phyloP scores from a whole-genome alignment of 2,797 vertebrate species.

The Poecilia wingei region DNA sequence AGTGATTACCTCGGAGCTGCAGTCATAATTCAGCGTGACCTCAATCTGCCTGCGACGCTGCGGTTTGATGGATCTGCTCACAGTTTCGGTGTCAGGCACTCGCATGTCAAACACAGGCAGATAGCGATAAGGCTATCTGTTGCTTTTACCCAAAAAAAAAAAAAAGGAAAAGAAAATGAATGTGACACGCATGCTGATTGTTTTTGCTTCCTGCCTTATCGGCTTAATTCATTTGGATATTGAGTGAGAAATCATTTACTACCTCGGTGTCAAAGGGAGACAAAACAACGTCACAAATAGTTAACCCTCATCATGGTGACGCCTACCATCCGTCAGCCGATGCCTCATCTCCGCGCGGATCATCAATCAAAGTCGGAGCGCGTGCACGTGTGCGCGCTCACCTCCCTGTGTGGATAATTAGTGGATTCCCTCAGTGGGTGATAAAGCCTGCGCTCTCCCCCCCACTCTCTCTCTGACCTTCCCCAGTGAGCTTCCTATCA shows the following conservation, averaged over 20 bases:
- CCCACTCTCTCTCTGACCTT: constrained; percentile 72
- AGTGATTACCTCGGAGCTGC: constrained; percentile 82
- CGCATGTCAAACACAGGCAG: constrained; percentile 76
- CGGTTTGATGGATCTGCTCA: constrained; percentile 80
- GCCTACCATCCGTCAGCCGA: constrained; percentile 35
- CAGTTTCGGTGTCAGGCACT: constrained; percentile 73
- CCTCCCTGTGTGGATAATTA: constrained; percentile 76
- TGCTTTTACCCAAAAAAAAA: constrained; percentile 43
- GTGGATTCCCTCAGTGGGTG: constrained; percentile 70
- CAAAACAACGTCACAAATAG: constrained; percentile 61
- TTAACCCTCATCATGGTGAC: constrained; percentile 61
- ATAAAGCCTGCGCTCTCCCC: constrained; percentile 51
- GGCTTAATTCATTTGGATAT: constrained; percentile 29
- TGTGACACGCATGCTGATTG: constrained; percentile 13
- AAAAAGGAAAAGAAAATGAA: constrained; percentile 40
- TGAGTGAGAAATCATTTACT: constrained; percentile 16
- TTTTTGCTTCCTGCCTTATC: constrained; percentile 12
- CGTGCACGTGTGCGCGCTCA: constrained; percentile 19
- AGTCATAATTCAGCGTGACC: constrained; percentile 87
- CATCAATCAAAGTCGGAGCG: constrained; percentile 68
- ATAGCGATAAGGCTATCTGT: constrained; percentile 75
- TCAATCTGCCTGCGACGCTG: constrained; percentile 82
- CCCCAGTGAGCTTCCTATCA: constrained; percentile 65
- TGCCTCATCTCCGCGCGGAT: constrained; percentile 51
- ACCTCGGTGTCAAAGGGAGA: constrained; percentile 35